Conservation (phyloP, 1,140 invertebrate species). For the Micrasema minimum region DNA sequence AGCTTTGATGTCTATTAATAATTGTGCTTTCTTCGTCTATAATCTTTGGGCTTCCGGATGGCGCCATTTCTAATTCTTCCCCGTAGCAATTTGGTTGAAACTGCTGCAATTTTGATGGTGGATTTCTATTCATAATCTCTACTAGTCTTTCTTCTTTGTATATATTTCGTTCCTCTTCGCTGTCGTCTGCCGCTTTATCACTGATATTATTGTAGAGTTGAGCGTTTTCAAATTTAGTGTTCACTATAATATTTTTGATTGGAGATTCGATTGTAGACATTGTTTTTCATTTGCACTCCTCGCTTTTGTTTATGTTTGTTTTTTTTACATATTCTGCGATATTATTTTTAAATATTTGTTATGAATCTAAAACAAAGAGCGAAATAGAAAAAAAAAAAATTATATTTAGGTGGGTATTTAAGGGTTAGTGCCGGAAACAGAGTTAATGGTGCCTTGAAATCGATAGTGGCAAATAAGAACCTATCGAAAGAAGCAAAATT, state of each 20-base stretch:
- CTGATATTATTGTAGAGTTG: slow-evolving; percentile 7
- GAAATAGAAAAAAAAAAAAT: too few species aligned
- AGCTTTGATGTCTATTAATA: slow-evolving; percentile 40
- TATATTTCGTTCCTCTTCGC: slow-evolving; percentile 9
- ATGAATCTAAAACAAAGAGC: too few species aligned
- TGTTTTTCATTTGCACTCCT: neutral
- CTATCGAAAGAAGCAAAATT: too few species aligned
- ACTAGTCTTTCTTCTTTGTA: neutral
- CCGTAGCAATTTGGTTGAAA: slow-evolving; percentile 5
- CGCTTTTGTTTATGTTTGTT: neutral
- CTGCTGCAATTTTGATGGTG: neutral
- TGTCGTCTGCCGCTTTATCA: neutral
- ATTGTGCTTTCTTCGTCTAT: slow-evolving; percentile 35
- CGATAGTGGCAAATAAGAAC: too few species aligned
- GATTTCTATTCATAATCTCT: slow-evolving; percentile 14
- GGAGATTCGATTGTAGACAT: slow-evolving; percentile 10
- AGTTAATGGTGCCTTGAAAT: too few species aligned
- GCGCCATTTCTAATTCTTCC: neutral
- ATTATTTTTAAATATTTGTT: too few species aligned
- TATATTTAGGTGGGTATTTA: too few species aligned
- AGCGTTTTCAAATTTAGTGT: slow-evolving; percentile 4
- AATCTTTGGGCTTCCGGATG: slow-evolving; percentile 22
- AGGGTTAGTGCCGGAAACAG: too few species aligned
- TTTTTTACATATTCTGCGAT: too few species aligned
- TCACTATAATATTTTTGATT: slow-evolving; percentile 10